Evolutionary conservation across 2,888 invertebrate species (phyloP).

Genomic region (Aquatica leii): DNA sequence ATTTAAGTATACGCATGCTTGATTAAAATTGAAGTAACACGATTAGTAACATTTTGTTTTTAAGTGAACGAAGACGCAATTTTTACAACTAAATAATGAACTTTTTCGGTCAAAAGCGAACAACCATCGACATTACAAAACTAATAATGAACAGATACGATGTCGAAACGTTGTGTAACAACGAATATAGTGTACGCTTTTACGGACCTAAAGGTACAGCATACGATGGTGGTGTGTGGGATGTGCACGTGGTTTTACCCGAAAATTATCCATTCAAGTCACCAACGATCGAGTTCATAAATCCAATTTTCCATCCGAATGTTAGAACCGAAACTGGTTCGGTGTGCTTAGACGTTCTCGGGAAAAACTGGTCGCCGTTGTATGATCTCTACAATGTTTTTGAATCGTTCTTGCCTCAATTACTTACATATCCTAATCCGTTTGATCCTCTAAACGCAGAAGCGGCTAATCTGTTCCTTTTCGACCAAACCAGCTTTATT

Average conservation of each 20-base stretch:
- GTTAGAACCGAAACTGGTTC: slow-evolving; percentile 99
- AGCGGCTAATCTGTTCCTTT: background rate
- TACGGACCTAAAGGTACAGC: slow-evolving; percentile 98
- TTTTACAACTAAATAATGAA: no score
- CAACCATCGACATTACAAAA: slow-evolving; percentile 96
- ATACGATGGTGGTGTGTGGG: slow-evolving; percentile 99
- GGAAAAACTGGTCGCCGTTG: slow-evolving; percentile 99
- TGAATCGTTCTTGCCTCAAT: slow-evolving; percentile 98
- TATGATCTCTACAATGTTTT: slow-evolving; percentile 99
- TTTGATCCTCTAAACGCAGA: slow-evolving; percentile 60
- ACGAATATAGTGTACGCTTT: slow-evolving; percentile 98
- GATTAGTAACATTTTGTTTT: no score
- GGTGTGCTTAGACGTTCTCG: slow-evolving; percentile 98
- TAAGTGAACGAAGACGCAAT: no score
- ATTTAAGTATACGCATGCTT: no score
- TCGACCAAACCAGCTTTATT: background rate
- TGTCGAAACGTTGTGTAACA: slow-evolving; percentile 58
- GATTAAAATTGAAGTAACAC: no score
- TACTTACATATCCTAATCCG: slow-evolving; percentile 99
- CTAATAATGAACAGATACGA: slow-evolving; percentile 99
- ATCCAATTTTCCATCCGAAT: slow-evolving; percentile 99
- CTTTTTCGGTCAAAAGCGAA: background rate
- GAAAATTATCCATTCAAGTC: slow-evolving; percentile 99
- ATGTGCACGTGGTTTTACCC: slow-evolving; percentile 97
- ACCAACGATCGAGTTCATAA: slow-evolving; percentile 99